phyloP scores from a whole-genome alignment of 2,113 vertebrate genomes.

The Indri indri region DNA sequence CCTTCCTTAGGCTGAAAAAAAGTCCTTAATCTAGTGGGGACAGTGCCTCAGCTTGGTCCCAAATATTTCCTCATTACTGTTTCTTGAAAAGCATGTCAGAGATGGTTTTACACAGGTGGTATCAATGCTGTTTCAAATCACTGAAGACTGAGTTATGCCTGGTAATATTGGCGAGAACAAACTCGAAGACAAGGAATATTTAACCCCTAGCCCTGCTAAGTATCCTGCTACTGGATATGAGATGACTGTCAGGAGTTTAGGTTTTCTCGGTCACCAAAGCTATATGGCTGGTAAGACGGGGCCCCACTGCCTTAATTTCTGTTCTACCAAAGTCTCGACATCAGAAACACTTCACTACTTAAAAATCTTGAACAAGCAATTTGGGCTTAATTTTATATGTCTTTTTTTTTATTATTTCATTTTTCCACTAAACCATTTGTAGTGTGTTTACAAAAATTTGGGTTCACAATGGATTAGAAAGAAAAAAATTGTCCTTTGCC shows the following conservation, averaged over 20 bases:
- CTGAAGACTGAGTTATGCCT: too few species aligned
- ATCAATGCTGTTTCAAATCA: neutral
- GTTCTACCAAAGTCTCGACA: neutral
- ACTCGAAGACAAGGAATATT: neutral
- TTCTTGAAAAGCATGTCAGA: neutral
- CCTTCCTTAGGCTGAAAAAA: neutral
- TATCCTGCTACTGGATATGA: neutral
- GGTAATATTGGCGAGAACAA: neutral
- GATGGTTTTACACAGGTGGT: neutral
- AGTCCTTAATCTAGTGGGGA: neutral
- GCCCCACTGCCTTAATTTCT: neutral
- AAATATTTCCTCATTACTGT: neutral
- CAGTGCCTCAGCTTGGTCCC: neutral
- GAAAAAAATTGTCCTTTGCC: neutral
- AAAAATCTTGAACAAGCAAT: conserved; percentile 68
- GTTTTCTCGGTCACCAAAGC: neutral
- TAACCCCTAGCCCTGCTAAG: neutral
- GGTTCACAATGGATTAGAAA: neutral
- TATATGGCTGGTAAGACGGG: neutral
- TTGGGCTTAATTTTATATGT: neutral
- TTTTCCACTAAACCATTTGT: neutral
- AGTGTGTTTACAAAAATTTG: neutral
- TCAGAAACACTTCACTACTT: neutral
- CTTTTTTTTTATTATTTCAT: neutral
- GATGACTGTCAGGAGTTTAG: neutral